Evolutionary conservation across 2,797 vertebrate species (phyloP).

Genomic region (Agapornis canus): DNA sequence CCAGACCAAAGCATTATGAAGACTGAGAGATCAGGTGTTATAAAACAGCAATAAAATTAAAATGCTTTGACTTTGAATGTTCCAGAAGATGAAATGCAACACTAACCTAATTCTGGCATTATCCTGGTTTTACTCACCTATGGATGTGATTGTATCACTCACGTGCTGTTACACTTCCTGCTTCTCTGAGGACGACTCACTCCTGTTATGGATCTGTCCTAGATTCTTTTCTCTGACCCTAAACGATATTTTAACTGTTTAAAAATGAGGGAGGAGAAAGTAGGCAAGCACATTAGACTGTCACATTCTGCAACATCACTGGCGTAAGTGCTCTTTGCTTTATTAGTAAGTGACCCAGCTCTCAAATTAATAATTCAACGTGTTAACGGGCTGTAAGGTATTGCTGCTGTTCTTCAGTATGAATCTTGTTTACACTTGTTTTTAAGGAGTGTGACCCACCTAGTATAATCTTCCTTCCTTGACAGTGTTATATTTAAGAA

Average conservation of each 20-base stretch:
- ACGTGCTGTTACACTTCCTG: neutral
- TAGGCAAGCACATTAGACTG: neutral
- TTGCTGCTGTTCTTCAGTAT: neutral
- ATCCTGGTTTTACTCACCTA: neutral
- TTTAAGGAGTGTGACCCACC: neutral
- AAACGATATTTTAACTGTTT: neutral
- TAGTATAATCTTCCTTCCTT: neutral
- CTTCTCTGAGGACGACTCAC: neutral
- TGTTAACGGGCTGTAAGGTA: neutral
- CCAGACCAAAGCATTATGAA: neutral
- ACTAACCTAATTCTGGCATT: neutral
- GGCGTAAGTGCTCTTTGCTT: neutral
- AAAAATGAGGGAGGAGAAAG: constrained; percentile 32
- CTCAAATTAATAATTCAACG: neutral
- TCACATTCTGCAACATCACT: constrained; percentile 20
- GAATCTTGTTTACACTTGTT: neutral
- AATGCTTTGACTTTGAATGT: neutral
- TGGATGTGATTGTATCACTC: neutral
- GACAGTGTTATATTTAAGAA: neutral
- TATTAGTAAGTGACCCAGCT: neutral
- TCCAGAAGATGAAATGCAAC: neutral
- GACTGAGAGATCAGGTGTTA: neutral
- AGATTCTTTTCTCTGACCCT: constrained; percentile 37
- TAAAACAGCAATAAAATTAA: neutral
- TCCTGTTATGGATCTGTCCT: constrained; percentile 7